phyloP scores from a whole-genome alignment of 2,888 invertebrate species.

The Tenthredo mesomela region DNA sequence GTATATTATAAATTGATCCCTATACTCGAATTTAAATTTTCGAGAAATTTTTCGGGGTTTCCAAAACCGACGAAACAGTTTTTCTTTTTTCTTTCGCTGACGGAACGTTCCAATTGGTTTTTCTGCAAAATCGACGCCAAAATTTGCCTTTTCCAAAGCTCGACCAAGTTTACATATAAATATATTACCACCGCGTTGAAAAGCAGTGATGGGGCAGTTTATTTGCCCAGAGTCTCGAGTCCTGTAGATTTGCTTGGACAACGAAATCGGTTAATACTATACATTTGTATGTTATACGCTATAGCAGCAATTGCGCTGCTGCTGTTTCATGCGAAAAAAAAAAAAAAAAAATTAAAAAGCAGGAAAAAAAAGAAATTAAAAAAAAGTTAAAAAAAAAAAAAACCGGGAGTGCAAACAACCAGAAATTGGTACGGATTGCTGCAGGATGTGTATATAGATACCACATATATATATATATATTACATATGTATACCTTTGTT shows the following conservation, averaged over 20 bases:
- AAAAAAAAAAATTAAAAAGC: too few species aligned
- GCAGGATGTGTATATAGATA: too few species aligned
- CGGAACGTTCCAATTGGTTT: not conserved
- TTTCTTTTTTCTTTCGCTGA: not conserved
- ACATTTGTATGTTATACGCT: not conserved
- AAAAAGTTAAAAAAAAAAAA: not conserved
- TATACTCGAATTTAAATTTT: not conserved
- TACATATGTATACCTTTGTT: too few species aligned
- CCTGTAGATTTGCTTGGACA: conserved; percentile 26
- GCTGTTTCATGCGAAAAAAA: not conserved
- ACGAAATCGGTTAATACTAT: conserved; percentile 18
- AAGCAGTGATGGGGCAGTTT: conserved; percentile 16
- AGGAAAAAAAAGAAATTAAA: not conserved
- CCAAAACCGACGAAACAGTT: not conserved
- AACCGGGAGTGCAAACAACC: conserved; percentile 21
- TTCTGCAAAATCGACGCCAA: not conserved
- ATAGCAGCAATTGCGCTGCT: not conserved
- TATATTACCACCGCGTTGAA: conserved; percentile 22
- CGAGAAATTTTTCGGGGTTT: not conserved
- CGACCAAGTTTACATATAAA: conserved; percentile 35
- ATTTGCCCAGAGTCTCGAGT: conserved; percentile 31
- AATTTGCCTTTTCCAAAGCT: not conserved
- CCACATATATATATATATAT: not conserved
- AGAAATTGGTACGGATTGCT: conserved; percentile 34
- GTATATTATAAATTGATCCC: not conserved